These are phyloP conservation scores for Drosophila rubida DNA, from an alignment of 2,888 invertebrate genomes.

Conservation along the genomic window DNA sequence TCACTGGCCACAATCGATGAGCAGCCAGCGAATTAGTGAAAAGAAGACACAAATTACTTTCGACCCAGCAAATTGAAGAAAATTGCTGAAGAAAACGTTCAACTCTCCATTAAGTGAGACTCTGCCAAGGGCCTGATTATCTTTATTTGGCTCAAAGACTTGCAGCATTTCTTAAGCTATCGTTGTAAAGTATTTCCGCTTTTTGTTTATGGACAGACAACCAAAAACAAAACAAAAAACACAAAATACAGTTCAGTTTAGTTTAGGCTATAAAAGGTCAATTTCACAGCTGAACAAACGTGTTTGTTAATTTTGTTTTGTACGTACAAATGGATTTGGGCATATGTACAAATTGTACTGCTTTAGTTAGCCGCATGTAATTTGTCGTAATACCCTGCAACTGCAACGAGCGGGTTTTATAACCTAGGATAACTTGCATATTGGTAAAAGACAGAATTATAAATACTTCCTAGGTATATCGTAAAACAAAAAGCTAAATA, in stretches of 20 bases:
- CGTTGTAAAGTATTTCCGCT: constrained; percentile 62
- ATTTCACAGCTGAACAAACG: constrained; percentile 75
- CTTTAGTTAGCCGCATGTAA: constrained; percentile 22
- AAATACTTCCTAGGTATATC: too few species aligned
- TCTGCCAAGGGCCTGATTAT: constrained; percentile 30
- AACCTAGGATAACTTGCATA: neutral
- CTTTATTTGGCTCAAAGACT: constrained; percentile 15
- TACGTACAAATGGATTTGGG: constrained; percentile 19
- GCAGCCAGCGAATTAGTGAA: constrained; percentile 18
- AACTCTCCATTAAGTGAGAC: constrained; percentile 40
- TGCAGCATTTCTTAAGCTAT: constrained; percentile 32
- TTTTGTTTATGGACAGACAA: constrained; percentile 40
- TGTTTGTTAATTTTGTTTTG: constrained; percentile 43
- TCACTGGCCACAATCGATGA: constrained; percentile 11
- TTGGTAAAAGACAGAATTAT: too few species aligned
- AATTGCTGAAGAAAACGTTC: constrained; percentile 27
- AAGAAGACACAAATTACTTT: constrained; percentile 20
- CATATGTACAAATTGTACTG: constrained; percentile 41
- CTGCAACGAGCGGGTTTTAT: neutral
- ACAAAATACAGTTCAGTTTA: constrained; percentile 22
- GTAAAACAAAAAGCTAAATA: too few species aligned
- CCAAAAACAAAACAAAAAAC: constrained; percentile 11
- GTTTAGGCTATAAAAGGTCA: constrained; percentile 67
- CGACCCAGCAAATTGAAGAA: constrained; percentile 21
- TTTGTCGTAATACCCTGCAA: constrained; percentile 8